Percentiles rank a stretch among this genome's conserved stretches.
phyloP scores from a whole-genome alignment of 2,888 invertebrate species.

The Ophioninae sp. region DNA sequence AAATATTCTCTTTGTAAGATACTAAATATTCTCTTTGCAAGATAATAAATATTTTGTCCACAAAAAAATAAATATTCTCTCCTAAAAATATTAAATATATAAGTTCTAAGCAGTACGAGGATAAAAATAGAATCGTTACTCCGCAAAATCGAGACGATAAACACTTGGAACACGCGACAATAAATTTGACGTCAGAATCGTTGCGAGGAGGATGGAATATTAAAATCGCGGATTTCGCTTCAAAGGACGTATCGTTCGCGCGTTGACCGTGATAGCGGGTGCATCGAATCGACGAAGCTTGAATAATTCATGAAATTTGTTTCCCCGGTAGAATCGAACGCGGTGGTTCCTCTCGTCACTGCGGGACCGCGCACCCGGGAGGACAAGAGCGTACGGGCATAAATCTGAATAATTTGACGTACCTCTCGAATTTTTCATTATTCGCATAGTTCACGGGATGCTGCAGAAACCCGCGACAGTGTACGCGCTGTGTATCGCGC shows the following conservation, averaged over 20 bases:
- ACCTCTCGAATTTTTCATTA: constrained; percentile 77
- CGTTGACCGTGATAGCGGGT: constrained; percentile 37
- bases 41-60: too few relatives aligned
- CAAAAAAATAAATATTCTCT: not conserved
- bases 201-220: constrained; percentile 60
- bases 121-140: not conserved
- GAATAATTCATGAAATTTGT: constrained; percentile 80
- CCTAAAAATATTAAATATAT: not conserved
- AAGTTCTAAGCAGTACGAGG: not conserved
- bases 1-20: too few relatives aligned
- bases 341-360: constrained; percentile 71
- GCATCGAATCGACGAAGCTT: constrained; percentile 69
- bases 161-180: not conserved
- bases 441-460: constrained; percentile 65
- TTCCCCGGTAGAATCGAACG: constrained; percentile 74
- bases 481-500: not conserved
- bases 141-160: not conserved
- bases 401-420: constrained; percentile 78
- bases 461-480: not conserved
- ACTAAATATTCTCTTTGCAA: too few relatives aligned
- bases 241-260: constrained; percentile 70
- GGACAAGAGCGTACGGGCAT: constrained; percentile 71
- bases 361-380: constrained; percentile 20
- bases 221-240: constrained; percentile 67
- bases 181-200: not conserved